Evolutionary conservation across 2,888 invertebrate genomes (phyloP).

Genomic region (Standfussiana lucernea): DNA sequence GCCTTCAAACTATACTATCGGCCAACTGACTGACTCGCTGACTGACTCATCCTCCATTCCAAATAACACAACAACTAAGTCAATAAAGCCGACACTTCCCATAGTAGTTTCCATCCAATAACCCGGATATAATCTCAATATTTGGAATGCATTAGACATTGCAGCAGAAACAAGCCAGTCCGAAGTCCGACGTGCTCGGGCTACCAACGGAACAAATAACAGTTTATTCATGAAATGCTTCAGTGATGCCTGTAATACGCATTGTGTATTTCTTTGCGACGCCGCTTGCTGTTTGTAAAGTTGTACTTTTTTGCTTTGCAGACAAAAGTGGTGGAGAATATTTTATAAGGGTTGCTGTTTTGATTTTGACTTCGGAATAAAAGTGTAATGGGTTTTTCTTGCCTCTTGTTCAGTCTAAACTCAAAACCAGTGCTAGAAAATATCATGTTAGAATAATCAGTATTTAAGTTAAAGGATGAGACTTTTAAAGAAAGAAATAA

Average conservation of each 20-base stretch:
- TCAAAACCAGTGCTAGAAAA: background rate
- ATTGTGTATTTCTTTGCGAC: conserved; percentile 33
- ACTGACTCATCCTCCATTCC: background rate
- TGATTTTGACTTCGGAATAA: background rate
- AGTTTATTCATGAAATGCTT: conserved; percentile 51
- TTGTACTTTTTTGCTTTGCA: background rate
- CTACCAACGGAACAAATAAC: conserved; percentile 42
- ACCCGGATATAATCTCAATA: conserved; percentile 47
- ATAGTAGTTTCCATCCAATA: conserved; percentile 40
- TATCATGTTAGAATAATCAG: background rate
- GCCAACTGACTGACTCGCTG: too few species aligned
- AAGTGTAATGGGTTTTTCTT: background rate
- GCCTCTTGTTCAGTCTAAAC: background rate
- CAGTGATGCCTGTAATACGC: conserved; percentile 22
- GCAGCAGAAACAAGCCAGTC: conserved; percentile 50
- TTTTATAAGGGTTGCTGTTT: background rate
- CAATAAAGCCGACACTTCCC: background rate
- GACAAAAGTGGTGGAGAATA: conserved; percentile 2
- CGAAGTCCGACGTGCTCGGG: conserved; percentile 55
- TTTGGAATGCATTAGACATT: conserved; percentile 62
- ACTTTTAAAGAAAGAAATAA: background rate
- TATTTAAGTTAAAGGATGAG: background rate
- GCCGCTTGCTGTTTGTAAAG: background rate
- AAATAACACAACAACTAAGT: background rate
- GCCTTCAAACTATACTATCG: too few species aligned